A percentile compares a stretch with the other conserved stretches of the same genome.
Conservation (phyloP, 2,797 vertebrate species). For the Toxotes lorentzi region DNA sequence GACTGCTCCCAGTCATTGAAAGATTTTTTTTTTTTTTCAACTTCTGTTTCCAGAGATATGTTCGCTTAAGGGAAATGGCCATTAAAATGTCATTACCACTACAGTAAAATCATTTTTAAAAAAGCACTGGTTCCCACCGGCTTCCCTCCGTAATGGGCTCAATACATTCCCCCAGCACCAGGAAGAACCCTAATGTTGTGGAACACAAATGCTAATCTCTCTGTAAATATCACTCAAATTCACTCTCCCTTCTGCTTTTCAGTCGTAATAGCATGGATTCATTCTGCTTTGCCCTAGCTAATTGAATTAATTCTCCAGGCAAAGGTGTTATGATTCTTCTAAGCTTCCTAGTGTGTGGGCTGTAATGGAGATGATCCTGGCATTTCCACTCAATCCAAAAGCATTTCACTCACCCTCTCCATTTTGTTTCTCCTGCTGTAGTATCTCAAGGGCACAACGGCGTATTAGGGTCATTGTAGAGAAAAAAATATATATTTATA, state of each 20-base stretch:
- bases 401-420: constrained; percentile 35
- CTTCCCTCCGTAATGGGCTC: constrained; percentile 75
- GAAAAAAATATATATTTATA: no score
- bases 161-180: constrained; percentile 71
- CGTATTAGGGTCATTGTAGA: no score
- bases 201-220: constrained; percentile 85
- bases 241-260: constrained; percentile 59
- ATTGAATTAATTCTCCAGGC: constrained; percentile 75
- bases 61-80: constrained; percentile 79
- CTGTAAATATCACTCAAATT: constrained; percentile 81
- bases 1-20: constrained; percentile 73
- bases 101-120: constrained; percentile 79
- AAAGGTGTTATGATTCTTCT: constrained; percentile 71
- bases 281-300: constrained; percentile 64
- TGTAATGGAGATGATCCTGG: constrained; percentile 60
- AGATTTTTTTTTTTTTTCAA: constrained; percentile 27
- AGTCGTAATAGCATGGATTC: constrained; percentile 65
- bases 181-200: constrained; percentile 79
- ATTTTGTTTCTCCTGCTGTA: constrained; percentile 21
- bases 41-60: constrained; percentile 78
- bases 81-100: constrained; percentile 85
- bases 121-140: constrained; percentile 76
- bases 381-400: constrained; percentile 30
- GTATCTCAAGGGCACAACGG: constrained; percentile 34
- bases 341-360: constrained; percentile 49